Base-by-base conservation (phyloP, 30 jellyfish, hydroid and myxozoan species). In the Aurelia sp. region DNA sequence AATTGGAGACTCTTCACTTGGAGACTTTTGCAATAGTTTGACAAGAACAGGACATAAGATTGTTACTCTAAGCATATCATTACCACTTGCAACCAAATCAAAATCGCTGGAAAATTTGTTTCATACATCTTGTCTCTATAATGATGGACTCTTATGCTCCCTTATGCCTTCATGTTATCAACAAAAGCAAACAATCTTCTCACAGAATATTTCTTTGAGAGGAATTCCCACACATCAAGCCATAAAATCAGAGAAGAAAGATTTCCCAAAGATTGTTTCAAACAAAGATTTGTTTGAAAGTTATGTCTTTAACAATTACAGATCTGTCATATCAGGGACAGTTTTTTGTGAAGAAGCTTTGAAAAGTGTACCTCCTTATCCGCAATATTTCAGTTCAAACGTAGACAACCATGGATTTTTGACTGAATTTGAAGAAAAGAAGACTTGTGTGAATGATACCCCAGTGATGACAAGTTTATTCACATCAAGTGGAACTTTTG, bases 401-500 rank as follows among this genome's bases (percentile, higher is more conserved):
- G 19, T 52, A 0, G 62, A 48, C 15, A 53, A 22, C 11, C 35
- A 50, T 53, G 82, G 91, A 66, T 81, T 81, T 40, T 17, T 82
- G 22, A 78, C 57, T 12, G 13, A 13, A 10, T 33, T 44, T 52
- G 77, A 48, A 33, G 66, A 18, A n/a, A 63, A 66, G 40, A 64
- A 71, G 21, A 59, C 59, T 6, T 21, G 6, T 48, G 79, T 51
- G 37, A 55, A 65, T 35, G 58, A 57, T 16, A 78, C 53, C 6
- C 87, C 97, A 18, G 78, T 88, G 52, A 31, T 91, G 76, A 48
- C 96, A 16, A 61, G 94, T 19, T 52, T 91, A 66, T 84, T 66
- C 41, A 71, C 97, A 58, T 35, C 96, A 17, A 60, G 55, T 47
- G 74, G 84, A 19, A 37, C 85, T 51, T 84, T 75, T 79, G 81